Evolutionary conservation across 2,888 invertebrate genomes (phyloP), one percentile per base, ranked within the genome.

Genomic region (Parnassius orleans): DNA sequence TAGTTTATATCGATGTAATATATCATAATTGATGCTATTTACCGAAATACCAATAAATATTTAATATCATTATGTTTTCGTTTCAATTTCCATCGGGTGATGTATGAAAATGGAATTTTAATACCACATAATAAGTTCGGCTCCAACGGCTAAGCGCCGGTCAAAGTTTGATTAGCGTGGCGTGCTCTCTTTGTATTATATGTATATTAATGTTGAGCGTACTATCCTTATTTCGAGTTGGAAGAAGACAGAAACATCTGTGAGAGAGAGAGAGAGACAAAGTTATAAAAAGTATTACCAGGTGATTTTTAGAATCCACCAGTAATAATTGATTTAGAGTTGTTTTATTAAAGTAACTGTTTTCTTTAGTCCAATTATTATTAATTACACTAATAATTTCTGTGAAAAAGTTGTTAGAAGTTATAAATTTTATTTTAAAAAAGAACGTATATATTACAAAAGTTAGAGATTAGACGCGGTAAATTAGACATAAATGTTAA

Each of bases 61-160:
- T 73, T 69, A 64, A 68, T 77, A 77, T 77, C 76, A 73, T 80
- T 73, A 78, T 71, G 71, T 73, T 77, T 79, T 77, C 78, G 81
- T 83, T 84, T 86, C 86, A 85, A 87, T 87, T 87, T 80, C 72
- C 67, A 79, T 74, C 75, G 80, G 79, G 80, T 78, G 72, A 74
- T 70, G 69, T 76, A 80, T 73, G 84, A 82, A 87, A 89, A 90
- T 90, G 78, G 83, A 86, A 86, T 87, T 90, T 89, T 89, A 89
- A 90, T 90, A 81, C 86, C 81, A 84, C 84, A 86, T 90, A 89
- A 90, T 89, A 87, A 86, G 87, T 89, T 82, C 74, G 82, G 87
- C 83, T 87, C 84, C 82, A 84, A 82, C 83, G 84, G 87, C 85
- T 90, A 88, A 89, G 82, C 78, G 76, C 81, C 81, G 90, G 87